phyloP scores from a whole-genome alignment of 2,113 vertebrate species.

The Chaetura pelagica region DNA sequence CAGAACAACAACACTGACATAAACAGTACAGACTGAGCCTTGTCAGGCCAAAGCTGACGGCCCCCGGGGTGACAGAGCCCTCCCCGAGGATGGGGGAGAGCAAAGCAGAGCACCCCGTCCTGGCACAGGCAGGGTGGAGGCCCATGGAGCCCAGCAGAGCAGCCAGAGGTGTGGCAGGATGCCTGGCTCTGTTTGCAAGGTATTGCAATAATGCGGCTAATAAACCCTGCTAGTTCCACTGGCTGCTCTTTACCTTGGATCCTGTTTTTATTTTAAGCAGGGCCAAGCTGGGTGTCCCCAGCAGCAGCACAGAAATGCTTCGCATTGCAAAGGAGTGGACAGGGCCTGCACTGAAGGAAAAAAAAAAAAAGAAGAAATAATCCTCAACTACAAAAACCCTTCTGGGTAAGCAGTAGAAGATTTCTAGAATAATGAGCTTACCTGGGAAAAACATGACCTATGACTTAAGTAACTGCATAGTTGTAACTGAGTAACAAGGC shows the following conservation, averaged over 20 bases:
- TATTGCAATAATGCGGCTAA: background rate
- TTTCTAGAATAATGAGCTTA: conserved; percentile 31
- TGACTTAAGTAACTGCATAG: background rate
- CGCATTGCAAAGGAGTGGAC: background rate
- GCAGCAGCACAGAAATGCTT: background rate
- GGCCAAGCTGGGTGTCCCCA: background rate
- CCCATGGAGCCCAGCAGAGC: background rate
- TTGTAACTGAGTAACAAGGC: background rate
- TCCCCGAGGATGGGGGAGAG: background rate
- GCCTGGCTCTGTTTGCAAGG: background rate
- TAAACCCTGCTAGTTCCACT: background rate
- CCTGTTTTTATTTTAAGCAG: background rate
- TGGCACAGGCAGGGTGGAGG: background rate
- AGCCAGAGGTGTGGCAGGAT: background rate
- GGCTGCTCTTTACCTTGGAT: background rate
- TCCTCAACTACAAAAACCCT: background rate
- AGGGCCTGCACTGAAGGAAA: background rate
- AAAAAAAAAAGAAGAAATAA: background rate
- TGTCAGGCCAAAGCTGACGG: background rate
- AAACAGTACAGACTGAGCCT: background rate
- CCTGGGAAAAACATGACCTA: background rate
- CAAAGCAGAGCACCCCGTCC: background rate
- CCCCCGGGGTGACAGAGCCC: background rate
- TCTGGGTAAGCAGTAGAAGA: background rate
- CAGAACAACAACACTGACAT: background rate